Base-by-base conservation (phyloP, 2,113 vertebrate genomes). In the Platysternon megacephalum region DNA sequence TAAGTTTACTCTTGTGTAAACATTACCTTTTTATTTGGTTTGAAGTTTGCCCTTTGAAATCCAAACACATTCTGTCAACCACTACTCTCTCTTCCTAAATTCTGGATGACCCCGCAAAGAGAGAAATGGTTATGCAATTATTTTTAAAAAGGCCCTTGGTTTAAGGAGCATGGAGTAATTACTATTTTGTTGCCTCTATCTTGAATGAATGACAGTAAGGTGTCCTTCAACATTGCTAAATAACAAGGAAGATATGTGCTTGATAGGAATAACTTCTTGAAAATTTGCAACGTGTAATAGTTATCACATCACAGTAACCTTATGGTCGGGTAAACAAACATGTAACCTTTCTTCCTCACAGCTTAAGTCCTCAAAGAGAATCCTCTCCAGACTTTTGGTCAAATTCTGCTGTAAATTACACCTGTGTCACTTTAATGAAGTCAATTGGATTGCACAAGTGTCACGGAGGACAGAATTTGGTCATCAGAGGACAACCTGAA, bases 11-110 rank as follows among this genome's bases (percentile, higher is more conserved):
- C 94, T 93, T 96, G 86, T 82, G 91, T 93, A 97, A 97, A 97
- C 68, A 85, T 6, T 87, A 48, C 46, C 88, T 52, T 91, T 86
- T 49, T 96, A 49, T 92, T 96, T 96, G 95, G 92, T 89, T 97
- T 95, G 95, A 94, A 81, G 90, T 96, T 95, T 96, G 49, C 96
- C 86, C 91, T 97, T 94, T 97, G 93, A 97, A 97, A 98, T 95
- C 89, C 92, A 96, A 94, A 96, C 81, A 89, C 88, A 96, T 94
- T 95, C 80, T 96, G 94, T 95, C 96, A 96, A 44, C 94, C 93
- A 92, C 88, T 89, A 83, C 85, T 94, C 89, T 97, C 94, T 94
- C 48, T 97, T 97, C 97, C 46, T 94, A 95, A 95, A 85, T 91
- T 91, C 88, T 81, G 46, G 81, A 84, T 96, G 94, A 91, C 93